Conservation (phyloP, 1,140 invertebrate genomes). For the Zaprionus kolodkinae region DNA sequence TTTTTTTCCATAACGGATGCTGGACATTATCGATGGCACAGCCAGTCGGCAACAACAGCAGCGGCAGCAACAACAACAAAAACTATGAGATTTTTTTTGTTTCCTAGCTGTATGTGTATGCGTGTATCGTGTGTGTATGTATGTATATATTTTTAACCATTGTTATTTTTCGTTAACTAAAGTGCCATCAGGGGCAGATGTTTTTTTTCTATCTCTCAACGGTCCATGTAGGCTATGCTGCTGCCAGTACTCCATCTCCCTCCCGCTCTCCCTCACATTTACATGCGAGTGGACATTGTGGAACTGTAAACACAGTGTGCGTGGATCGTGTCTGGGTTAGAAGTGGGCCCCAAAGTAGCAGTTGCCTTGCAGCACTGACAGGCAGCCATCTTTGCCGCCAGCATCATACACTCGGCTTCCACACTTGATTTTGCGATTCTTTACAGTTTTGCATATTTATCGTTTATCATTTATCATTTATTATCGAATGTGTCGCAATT, state of each 20-base stretch:
- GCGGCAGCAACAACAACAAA: slow-evolving; percentile 35
- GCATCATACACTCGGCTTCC: background rate
- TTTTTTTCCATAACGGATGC: slow-evolving; percentile 73
- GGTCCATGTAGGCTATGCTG: slow-evolving; percentile 42
- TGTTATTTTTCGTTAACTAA: slow-evolving; percentile 81
- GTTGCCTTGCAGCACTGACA: background rate
- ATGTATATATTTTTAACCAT: slow-evolving; percentile 75
- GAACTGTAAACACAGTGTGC: slow-evolving; percentile 51
- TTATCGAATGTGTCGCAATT: slow-evolving; percentile 48
- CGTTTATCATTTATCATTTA: slow-evolving; percentile 24
- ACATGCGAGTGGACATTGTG: slow-evolving; percentile 55
- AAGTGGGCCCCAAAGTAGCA: background rate
- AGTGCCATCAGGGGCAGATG: slow-evolving; percentile 83
- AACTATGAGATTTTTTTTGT: slow-evolving; percentile 31
- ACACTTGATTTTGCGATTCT: slow-evolving; percentile 32
- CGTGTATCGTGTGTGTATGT: background rate
- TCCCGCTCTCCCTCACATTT: slow-evolving; percentile 6
- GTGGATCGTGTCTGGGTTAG: slow-evolving; percentile 6
- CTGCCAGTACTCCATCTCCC: slow-evolving; percentile 14
- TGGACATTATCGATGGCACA: slow-evolving; percentile 74
- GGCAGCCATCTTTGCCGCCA: background rate
- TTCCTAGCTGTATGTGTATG: slow-evolving; percentile 31
- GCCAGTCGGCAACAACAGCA: slow-evolving; percentile 29
- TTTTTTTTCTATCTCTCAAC: slow-evolving; percentile 73
- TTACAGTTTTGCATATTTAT: slow-evolving; percentile 66